Percentiles rank a stretch among this genome's conserved stretches.
phyloP scores from a whole-genome alignment of 2,113 vertebrate species.

The Emydura subglobosa region DNA sequence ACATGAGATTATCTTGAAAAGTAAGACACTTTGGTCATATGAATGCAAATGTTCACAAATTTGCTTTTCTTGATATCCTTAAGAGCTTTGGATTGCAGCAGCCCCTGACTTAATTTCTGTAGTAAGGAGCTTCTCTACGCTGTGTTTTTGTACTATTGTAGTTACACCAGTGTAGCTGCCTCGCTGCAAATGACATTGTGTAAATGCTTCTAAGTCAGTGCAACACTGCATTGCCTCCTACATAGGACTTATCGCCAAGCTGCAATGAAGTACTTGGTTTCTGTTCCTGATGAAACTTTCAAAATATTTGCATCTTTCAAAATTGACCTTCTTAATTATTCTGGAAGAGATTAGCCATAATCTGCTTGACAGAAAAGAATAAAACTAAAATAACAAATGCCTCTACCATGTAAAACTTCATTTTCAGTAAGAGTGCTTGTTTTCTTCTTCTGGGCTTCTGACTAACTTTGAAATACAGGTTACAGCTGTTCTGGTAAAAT shows the following conservation, averaged over 20 bases:
- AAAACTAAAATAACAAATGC: neutral
- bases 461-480: neutral
- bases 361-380: neutral
- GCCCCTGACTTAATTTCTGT: neutral
- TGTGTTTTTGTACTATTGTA: neutral
- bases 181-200: neutral
- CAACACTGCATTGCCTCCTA: rapidly evolving
- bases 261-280: neutral
- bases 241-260: neutral
- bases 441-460: neutral
- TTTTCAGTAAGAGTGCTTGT: neutral
- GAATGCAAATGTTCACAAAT: neutral
- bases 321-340: neutral
- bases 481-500: neutral
- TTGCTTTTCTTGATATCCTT: neutral
- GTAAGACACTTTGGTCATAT: neutral
- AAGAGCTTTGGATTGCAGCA: neutral
- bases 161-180: rapidly evolving
- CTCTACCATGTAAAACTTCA: neutral
- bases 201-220: neutral
- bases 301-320: neutral
- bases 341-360: neutral
- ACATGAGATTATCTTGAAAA: neutral
- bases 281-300: neutral
- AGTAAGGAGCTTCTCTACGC: neutral